phyloP scores from a whole-genome alignment of 2,797 vertebrate genomes.

The Sebastes variabilis region DNA sequence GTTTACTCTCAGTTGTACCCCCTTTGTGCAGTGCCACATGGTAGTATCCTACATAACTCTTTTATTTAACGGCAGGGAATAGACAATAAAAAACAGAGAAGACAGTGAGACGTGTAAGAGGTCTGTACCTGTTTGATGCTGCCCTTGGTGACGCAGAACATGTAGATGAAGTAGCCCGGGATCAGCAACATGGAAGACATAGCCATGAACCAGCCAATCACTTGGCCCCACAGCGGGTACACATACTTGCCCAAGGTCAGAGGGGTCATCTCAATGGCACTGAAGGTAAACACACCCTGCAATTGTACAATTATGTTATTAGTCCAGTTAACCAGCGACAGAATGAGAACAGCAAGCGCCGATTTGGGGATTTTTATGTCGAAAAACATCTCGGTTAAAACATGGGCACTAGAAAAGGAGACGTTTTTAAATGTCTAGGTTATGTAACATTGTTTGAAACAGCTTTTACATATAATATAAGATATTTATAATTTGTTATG shows the following conservation, averaged over 20 bases:
- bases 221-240: slow-evolving; percentile 90
- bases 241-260: slow-evolving; percentile 88
- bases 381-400: not conserved
- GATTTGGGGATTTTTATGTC: not conserved
- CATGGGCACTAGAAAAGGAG: not conserved
- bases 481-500: not conserved
- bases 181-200: slow-evolving; percentile 91
- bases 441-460: not conserved
- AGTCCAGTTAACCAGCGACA: not conserved
- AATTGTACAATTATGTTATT: not conserved
- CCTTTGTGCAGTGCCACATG: not conserved
- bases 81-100: not conserved
- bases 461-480: not conserved
- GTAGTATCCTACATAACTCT: not conserved
- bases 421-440: not conserved
- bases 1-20: not conserved
- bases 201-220: slow-evolving; percentile 90
- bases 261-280: slow-evolving; percentile 92
- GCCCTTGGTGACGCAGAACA: slow-evolving; percentile 84
- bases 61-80: not conserved
- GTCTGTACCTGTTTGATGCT: slow-evolving; percentile 79
- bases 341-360: not conserved
- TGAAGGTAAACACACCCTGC: slow-evolving; percentile 92
- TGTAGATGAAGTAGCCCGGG: slow-evolving; percentile 88
- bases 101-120: not conserved